A percentile compares a stretch with the other conserved stretches of the same genome.
These are phyloP conservation scores for Xylota sylvarum DNA, from an alignment of 2,888 invertebrate species.

Conservation along the genomic window DNA sequence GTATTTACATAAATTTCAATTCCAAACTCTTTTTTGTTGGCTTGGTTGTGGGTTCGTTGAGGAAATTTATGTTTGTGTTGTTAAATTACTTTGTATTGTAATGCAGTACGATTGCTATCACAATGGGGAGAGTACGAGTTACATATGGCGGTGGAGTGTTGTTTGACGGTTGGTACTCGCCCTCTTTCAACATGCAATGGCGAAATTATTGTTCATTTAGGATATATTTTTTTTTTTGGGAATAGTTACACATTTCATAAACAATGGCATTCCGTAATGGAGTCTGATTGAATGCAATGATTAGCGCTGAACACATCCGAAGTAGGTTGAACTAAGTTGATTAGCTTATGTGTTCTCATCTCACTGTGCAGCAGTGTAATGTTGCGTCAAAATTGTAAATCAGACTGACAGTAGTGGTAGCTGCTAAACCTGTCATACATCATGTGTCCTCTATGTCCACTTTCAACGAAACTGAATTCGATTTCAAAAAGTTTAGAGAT, in stretches of 20 bases:
- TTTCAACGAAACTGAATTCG: too few species aligned
- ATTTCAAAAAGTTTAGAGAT: too few species aligned
- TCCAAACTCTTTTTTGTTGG: slow-evolving; percentile 38
- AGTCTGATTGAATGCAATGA: slow-evolving; percentile 31
- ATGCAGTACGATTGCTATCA: slow-evolving; percentile 57
- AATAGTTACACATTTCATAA: slow-evolving; percentile 40
- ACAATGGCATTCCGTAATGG: slow-evolving; percentile 46
- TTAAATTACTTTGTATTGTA: slow-evolving; percentile 59
- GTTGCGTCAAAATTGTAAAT: too few species aligned
- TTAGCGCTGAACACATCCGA: slow-evolving; percentile 9
- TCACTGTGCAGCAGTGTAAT: background rate
- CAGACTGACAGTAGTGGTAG: too few species aligned
- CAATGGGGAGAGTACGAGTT: slow-evolving; percentile 11
- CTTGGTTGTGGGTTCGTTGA: background rate
- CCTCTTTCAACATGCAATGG: slow-evolving; percentile 72
- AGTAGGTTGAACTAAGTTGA: background rate
- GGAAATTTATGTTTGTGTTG: slow-evolving; percentile 48
- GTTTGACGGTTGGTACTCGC: slow-evolving; percentile 43
- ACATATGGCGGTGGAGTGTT: slow-evolving; percentile 36
- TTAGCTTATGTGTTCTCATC: background rate
- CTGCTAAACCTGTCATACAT: too few species aligned
- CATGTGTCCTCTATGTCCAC: too few species aligned
- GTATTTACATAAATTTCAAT: slow-evolving; percentile 73
- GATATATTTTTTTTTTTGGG: slow-evolving; percentile 13
- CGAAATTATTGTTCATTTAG: slow-evolving; percentile 67